phyloP scores from a whole-genome alignment of 2,113 vertebrate species.

The Neogale vison region DNA sequence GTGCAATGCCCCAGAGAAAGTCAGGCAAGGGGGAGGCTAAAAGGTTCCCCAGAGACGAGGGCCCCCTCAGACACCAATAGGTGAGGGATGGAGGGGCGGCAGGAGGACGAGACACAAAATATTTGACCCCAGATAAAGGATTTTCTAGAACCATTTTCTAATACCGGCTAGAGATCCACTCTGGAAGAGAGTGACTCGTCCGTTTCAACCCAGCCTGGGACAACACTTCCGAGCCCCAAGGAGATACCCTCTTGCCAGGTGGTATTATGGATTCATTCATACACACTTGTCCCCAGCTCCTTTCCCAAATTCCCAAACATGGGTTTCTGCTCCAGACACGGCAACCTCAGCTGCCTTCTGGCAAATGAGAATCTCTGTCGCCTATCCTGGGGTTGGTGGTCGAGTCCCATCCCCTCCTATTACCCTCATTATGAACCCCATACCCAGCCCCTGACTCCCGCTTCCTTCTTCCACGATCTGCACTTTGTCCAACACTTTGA shows the following conservation, averaged over 20 bases:
- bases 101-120: background rate
- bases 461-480: background rate
- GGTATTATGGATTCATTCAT: background rate
- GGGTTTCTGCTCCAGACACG: background rate
- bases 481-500: background rate
- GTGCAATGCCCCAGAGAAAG: background rate
- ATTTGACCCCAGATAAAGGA: background rate
- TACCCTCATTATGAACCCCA: background rate
- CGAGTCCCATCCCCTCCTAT: background rate
- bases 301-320: background rate
- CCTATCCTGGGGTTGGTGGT: background rate
- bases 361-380: background rate
- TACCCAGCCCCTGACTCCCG: background rate
- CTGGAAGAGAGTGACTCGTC: background rate
- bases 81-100: background rate
- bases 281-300: background rate
- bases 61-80: background rate
- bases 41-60: accelerated
- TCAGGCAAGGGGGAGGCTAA: background rate
- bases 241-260: background rate
- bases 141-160: constrained; percentile 9
- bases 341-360: background rate
- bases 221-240: background rate
- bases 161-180: background rate
- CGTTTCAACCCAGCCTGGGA: background rate